phyloP scores from a whole-genome alignment of 1,140 invertebrate genomes.

The Drosophila repleta region DNA sequence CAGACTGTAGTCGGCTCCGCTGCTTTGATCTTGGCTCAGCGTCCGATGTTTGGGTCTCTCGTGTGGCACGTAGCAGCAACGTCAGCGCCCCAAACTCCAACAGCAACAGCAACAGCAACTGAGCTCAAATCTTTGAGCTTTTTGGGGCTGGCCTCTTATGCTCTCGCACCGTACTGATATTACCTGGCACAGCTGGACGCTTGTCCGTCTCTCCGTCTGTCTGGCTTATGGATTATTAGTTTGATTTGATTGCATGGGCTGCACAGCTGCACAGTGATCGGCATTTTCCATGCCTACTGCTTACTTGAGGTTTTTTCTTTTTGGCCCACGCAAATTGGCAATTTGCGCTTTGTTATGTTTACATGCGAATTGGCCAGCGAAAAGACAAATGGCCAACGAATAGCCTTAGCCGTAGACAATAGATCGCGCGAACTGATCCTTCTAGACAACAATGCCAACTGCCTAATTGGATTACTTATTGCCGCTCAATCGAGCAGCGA shows the following conservation, averaged over 20 bases:
- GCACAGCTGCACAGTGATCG: conserved; percentile 70
- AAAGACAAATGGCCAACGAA: conserved; percentile 65
- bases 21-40: conserved; percentile 79
- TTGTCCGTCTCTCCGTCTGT: conserved; percentile 11
- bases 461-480: conserved; percentile 62
- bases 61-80: conserved; percentile 65
- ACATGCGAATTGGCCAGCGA: neutral
- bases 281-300: conserved; percentile 51
- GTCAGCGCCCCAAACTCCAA: conserved; percentile 70
- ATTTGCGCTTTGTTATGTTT: conserved; percentile 73
- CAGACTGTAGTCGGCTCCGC: conserved; percentile 55
- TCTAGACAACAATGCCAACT: conserved; percentile 23
- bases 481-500: conserved; percentile 62
- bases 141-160: conserved; percentile 62
- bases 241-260: conserved; percentile 76
- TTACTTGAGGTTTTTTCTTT: conserved; percentile 8
- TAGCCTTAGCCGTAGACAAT: conserved; percentile 54
- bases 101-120: conserved; percentile 30
- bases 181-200: conserved; percentile 80
- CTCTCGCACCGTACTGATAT: conserved; percentile 52
- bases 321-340: conserved; percentile 70
- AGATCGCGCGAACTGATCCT: conserved; percentile 73
- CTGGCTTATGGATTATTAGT: conserved; percentile 79
- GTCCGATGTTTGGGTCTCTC: conserved; percentile 57
- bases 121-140: conserved; percentile 44